These are phyloP conservation scores for Pachyseris speciosa DNA, from an alignment of 64 coral and sea anemone genomes.

Conservation along the genomic window DNA sequence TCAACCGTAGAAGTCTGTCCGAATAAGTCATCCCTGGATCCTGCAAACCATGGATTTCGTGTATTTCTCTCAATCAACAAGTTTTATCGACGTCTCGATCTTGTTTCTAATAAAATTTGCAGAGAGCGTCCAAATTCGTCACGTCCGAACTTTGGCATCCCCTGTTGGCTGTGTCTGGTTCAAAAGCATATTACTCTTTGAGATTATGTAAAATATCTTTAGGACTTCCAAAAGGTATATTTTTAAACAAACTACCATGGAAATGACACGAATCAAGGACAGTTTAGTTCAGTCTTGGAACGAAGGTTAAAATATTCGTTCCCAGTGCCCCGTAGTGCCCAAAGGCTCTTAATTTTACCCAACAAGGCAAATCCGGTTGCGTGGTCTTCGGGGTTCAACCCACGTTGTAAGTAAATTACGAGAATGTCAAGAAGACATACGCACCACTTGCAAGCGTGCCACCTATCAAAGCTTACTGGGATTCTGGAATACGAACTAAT, in stretches of 20 bases:
- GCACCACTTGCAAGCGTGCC: slow-evolving; percentile 40
- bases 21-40: not conserved
- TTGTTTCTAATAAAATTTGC: not conserved
- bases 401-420: not conserved
- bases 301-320: not conserved
- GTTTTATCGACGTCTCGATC: not conserved
- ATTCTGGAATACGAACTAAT: slow-evolving; percentile 47
- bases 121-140: not conserved
- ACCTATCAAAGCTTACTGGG: slow-evolving; percentile 53
- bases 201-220: not conserved
- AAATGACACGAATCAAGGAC: not conserved
- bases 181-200: not conserved
- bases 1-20: not conserved
- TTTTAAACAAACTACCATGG: not conserved
- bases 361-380: not conserved
- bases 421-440: slow-evolving; percentile 66
- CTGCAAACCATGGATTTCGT: not conserved
- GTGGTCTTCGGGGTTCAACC: not conserved
- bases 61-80: not conserved
- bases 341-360: not conserved
- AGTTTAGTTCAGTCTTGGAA: not conserved
- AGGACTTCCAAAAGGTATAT: not conserved
- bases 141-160: not conserved
- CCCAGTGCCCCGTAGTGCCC: not conserved
- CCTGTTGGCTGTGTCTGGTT: not conserved